phyloP scores from a whole-genome alignment of 2,113 vertebrate genomes.

The Sakesphorus luctuosus region DNA sequence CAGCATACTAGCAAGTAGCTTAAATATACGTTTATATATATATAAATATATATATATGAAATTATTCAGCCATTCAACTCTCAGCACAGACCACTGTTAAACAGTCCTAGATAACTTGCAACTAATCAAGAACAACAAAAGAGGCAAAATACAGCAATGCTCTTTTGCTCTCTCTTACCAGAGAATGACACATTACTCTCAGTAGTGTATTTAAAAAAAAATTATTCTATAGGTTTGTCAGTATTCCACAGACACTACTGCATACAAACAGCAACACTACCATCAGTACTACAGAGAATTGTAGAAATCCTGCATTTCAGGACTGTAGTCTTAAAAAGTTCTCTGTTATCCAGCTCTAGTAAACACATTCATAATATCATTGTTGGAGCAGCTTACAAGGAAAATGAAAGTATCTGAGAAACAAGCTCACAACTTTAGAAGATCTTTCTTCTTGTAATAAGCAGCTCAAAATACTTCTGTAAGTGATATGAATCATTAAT shows the following conservation, averaged over 20 bases:
- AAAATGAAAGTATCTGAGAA: background rate
- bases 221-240: background rate
- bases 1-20: background rate
- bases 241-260: background rate
- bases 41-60: background rate
- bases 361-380: fast-evolving
- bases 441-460: background rate
- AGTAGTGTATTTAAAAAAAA: background rate
- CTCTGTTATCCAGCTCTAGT: background rate
- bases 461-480: background rate
- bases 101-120: background rate
- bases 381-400: background rate
- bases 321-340: background rate
- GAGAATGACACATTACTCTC: background rate
- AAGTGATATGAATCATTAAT: background rate
- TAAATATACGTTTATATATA: background rate
- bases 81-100: background rate
- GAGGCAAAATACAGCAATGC: background rate
- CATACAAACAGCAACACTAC: background rate
- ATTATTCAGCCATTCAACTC: background rate
- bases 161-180: background rate
- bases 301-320: background rate
- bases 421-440: background rate
- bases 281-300: background rate
- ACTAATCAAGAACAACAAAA: background rate